Evolutionary conservation across 2,888 invertebrate genomes (phyloP).

Genomic region (Sphinx pinastri): DNA sequence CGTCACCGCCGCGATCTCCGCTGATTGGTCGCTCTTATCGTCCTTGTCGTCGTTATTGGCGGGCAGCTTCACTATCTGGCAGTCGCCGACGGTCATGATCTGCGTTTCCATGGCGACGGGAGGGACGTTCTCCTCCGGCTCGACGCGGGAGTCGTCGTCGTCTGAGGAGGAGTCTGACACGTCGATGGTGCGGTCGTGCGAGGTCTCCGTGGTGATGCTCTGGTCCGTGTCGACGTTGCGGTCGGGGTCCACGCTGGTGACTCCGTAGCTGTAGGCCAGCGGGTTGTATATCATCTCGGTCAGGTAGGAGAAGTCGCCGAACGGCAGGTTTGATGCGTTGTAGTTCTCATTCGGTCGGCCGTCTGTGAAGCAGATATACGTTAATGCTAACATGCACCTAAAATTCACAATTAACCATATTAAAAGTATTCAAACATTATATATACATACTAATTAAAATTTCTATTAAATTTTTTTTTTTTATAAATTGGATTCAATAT

Average conservation of each 20-base stretch:
- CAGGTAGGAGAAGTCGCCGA: constrained; percentile 82
- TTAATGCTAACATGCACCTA: background rate
- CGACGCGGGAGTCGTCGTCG: constrained; percentile 68
- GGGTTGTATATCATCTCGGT: constrained; percentile 82
- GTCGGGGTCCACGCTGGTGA: constrained; percentile 67
- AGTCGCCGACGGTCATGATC: constrained; percentile 81
- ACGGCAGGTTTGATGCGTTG: constrained; percentile 81
- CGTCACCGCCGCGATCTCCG: constrained; percentile 50
- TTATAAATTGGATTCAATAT: too few relatives aligned
- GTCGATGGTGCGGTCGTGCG: constrained; percentile 74
- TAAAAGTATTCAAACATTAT: background rate
- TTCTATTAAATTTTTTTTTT: too few relatives aligned
- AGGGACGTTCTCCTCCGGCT: constrained; percentile 67
- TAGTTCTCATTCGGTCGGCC: constrained; percentile 81
- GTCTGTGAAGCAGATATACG: constrained; percentile 50
- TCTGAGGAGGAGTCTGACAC: constrained; percentile 73
- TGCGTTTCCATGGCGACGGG: constrained; percentile 70
- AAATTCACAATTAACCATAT: background rate
- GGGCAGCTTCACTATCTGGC: constrained; percentile 78
- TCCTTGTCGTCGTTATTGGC: constrained; percentile 63
- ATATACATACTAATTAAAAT: too few relatives aligned
- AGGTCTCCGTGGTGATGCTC: constrained; percentile 49
- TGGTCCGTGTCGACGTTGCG: constrained; percentile 64
- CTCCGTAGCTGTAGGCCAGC: constrained; percentile 67
- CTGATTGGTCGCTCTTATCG: constrained; percentile 54